phyloP scores from a whole-genome alignment of 2,888 invertebrate genomes.

The Lepidonotus clava region DNA sequence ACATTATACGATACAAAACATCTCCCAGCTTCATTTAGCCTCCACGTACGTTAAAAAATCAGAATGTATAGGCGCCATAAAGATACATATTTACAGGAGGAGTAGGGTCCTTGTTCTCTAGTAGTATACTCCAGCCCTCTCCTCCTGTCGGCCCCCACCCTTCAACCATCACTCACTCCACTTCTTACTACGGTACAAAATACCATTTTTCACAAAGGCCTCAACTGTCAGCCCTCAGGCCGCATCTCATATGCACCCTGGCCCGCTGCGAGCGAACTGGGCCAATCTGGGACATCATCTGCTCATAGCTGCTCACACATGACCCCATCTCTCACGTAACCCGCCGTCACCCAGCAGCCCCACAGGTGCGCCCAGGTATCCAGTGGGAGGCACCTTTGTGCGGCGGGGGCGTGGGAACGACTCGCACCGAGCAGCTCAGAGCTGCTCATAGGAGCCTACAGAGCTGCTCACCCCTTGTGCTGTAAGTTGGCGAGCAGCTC shows the following conservation, averaged over 20 bases:
- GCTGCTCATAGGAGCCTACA: not conserved
- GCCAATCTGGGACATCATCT: constrained; percentile 10
- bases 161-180: not conserved
- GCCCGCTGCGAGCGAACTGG: not conserved
- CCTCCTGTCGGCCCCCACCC: not conserved
- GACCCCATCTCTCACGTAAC: constrained; percentile 32
- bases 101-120: not conserved
- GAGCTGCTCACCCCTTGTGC: no score
- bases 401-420: not conserved
- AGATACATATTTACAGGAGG: not conserved
- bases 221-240: not conserved
- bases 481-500: not conserved
- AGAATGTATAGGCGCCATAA: not conserved
- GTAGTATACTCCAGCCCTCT: no score
- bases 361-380: not conserved
- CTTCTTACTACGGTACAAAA: not conserved
- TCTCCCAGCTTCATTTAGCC: not conserved
- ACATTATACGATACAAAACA: not conserved
- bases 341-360: not conserved
- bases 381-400: not conserved
- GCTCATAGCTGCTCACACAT: constrained; percentile 17
- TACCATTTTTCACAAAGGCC: constrained; percentile 15
- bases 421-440: not conserved
- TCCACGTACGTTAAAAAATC: not conserved
- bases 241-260: not conserved